Evolutionary conservation across 1,140 invertebrate genomes (phyloP).

Genomic region (Lordiphosa stackelbergi): DNA sequence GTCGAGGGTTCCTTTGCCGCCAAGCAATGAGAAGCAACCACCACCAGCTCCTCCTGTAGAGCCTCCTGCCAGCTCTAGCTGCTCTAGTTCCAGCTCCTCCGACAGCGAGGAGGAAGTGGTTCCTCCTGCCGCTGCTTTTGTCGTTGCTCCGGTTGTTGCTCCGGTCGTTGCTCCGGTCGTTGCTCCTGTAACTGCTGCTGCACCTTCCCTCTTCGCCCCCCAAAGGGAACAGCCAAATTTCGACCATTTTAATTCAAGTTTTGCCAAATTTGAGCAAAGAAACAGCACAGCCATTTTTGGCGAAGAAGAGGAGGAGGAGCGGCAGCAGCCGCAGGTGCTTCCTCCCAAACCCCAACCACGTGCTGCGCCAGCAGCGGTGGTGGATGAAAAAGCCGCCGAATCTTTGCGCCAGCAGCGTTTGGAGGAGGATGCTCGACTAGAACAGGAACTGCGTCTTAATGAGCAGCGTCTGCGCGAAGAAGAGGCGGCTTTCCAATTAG

Average conservation of each 20-base stretch:
- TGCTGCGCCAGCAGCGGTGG: not conserved
- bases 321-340: constrained; percentile 3
- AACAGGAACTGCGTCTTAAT: constrained; percentile 53
- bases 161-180: not conserved
- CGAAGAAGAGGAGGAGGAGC: constrained; percentile 36
- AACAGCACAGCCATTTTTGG: constrained; percentile 60
- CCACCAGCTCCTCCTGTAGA: constrained; percentile 9
- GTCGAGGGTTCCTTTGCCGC: constrained; percentile 52
- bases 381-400: constrained; percentile 29
- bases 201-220: constrained; percentile 38
- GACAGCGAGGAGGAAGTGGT: not conserved
- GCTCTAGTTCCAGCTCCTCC: not conserved
- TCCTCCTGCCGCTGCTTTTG: not conserved
- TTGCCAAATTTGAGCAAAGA: constrained; percentile 61
- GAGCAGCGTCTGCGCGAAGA: constrained; percentile 58
- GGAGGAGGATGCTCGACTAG: constrained; percentile 55
- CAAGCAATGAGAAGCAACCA: constrained; percentile 31
- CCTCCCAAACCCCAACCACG: constrained; percentile 14
- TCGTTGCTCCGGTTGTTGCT: not conserved
- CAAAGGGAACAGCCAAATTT: constrained; percentile 56
- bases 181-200: not conserved
- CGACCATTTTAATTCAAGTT: constrained; percentile 55
- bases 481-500: constrained; percentile 45
- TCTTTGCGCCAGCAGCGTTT: constrained; percentile 21
- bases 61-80: constrained; percentile 33